Base-by-base conservation (phyloP, 2,113 vertebrate species). In the zebrafish (Danio rerio) region DNA sequence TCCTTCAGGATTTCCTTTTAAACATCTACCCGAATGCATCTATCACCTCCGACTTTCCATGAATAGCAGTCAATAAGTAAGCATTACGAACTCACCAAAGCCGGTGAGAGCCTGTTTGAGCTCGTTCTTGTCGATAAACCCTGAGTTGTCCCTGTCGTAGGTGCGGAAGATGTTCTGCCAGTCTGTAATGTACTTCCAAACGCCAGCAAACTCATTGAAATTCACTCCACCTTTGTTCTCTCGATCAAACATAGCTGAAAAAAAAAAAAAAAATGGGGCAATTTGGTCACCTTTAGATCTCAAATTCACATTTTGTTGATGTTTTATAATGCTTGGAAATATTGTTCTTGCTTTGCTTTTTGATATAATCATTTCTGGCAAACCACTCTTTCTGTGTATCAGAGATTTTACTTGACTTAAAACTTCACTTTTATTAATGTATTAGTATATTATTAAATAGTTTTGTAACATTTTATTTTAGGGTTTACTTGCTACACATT, bases 141-240 rank as follows among this genome's bases (percentile, higher is more conserved):
- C 98, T 0, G 98, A 99, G 90, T 97, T 98, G 93, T 99, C 98
- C 82, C 97, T 90, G 92, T 99, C 98, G 65, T 98, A 99, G 3
- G 95, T 97, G 87, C 97, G 94, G 93, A 99, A 99, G 89, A 99
- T 98, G 86, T 96, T 97, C 93, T 99, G 98, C 98, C 98, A 99
- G 87, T 99, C 98, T 0, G 97, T 96, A 92, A 99, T 95, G 86
- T 99, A 99, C 85, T 99, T 99, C 98, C 98, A 99, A 59, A 99
- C 97, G 3, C 98, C 98, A 0, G 96, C 96, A 69, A 99, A 99
- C 93, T 99, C 98, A 9, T 93, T 96, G 93, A 99, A 99, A 92
- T 97, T 99, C 87, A 99, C 97, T 0, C 97, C 98, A 0, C 97
- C 96, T 94, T 99, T 99, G 90, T 97, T 98, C 85, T 99, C 98